phyloP scores from a whole-genome alignment of 2,113 vertebrate species.

The Chaetodon trifascialis region DNA sequence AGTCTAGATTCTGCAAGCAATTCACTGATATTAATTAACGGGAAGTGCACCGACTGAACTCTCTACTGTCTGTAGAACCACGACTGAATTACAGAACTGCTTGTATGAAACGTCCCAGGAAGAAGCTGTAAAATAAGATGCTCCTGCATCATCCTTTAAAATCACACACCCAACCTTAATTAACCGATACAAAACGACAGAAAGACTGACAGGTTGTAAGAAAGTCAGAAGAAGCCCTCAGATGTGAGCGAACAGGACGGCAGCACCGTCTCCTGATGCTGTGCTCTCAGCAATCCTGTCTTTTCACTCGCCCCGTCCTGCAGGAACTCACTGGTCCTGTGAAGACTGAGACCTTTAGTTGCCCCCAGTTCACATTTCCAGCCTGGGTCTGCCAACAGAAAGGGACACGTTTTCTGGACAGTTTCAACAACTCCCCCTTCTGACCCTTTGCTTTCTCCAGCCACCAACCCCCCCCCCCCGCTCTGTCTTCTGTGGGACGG shows the following conservation, averaged over 20 bases:
- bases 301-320: slow-evolving; percentile 15
- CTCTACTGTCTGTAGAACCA: neutral
- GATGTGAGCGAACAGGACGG: too few species aligned
- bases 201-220: slow-evolving; percentile 13
- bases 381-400: slow-evolving; percentile 79
- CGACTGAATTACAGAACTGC: neutral
- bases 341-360: slow-evolving; percentile 82
- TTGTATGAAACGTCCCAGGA: neutral
- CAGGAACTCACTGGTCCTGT: slow-evolving; percentile 68
- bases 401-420: slow-evolving; percentile 81
- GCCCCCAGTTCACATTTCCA: slow-evolving; percentile 85
- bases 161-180: neutral
- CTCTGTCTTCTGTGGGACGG: slow-evolving; percentile 64
- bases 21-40: neutral
- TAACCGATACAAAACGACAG: neutral
- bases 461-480: slow-evolving; percentile 6
- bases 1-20: neutral
- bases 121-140: neutral
- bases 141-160: too few species aligned
- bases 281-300: slow-evolving; percentile 11
- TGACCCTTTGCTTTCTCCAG: slow-evolving; percentile 66
- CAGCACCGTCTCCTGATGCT: neutral
- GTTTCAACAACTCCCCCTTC: slow-evolving; percentile 76
- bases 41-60: neutral
- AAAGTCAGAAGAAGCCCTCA: neutral